Percentiles rank a stretch among this genome's conserved stretches.
Conservation (phyloP, 2,797 vertebrate genomes). For the Sebastes minor region DNA sequence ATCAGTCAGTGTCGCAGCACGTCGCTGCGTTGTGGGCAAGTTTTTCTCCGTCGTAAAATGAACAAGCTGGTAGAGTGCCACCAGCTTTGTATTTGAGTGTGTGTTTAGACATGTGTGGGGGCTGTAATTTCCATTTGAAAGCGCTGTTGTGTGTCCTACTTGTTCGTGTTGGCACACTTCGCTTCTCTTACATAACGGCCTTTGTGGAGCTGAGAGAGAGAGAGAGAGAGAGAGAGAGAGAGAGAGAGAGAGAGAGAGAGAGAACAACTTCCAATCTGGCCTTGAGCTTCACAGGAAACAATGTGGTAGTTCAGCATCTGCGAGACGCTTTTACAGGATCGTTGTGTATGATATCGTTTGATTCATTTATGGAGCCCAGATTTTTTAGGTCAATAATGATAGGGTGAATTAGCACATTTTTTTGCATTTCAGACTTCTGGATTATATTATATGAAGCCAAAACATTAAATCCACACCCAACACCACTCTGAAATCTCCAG, state of each 20-base stretch:
- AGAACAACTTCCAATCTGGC: constrained; percentile 1
- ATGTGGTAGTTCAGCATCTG: not conserved
- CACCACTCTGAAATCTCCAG: too few species aligned
- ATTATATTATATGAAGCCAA: too few species aligned
- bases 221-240: not conserved
- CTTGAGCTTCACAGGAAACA: not conserved
- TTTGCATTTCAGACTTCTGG: too few species aligned
- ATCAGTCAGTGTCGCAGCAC: too few species aligned
- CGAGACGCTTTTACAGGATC: not conserved
- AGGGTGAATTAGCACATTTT: too few species aligned
- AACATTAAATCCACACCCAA: too few species aligned
- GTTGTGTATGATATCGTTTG: not conserved
- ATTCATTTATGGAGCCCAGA: not conserved
- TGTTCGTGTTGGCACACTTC: constrained; percentile 35
- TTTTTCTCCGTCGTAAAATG: not conserved
- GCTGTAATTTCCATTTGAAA: constrained; percentile 41
- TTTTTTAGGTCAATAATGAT: not conserved
- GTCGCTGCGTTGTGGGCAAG: not conserved
- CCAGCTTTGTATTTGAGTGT: not conserved
- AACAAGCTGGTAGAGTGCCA: not conserved
- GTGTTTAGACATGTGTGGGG: not conserved
- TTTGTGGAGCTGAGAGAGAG: not conserved
- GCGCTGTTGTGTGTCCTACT: constrained; percentile 46
- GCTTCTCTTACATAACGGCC: constrained; percentile 36
- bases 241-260: not conserved